A percentile compares a stretch with the other conserved stretches of the same genome.
phyloP scores from a whole-genome alignment of 1,140 invertebrate genomes.

The Rhyzopertha dominica region DNA sequence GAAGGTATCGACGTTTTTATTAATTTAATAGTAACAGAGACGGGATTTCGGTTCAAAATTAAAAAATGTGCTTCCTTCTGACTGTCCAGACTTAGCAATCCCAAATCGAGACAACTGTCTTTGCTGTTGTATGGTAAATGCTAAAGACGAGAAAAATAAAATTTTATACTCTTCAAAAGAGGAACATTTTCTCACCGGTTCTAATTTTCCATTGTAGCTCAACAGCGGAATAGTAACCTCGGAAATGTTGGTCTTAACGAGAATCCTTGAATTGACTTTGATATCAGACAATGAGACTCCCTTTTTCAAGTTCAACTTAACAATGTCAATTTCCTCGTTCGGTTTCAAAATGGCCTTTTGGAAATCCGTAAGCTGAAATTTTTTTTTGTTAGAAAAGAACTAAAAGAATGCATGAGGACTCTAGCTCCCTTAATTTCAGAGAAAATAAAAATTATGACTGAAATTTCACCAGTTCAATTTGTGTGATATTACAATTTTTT shows the following conservation, averaged over 20 bases:
- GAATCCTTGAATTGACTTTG: slow-evolving; percentile 60
- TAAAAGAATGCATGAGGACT: too few relatives aligned
- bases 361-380: slow-evolving; percentile 61
- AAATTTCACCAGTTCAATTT: too few relatives aligned
- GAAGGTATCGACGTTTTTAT: slow-evolving; percentile 65
- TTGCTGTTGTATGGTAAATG: slow-evolving; percentile 49
- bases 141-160: slow-evolving; percentile 32
- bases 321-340: slow-evolving; percentile 55
- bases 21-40: slow-evolving; percentile 61
- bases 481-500: too few relatives aligned
- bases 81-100: slow-evolving; percentile 65
- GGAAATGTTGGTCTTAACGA: slow-evolving; percentile 70
- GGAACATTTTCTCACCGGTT: slow-evolving; percentile 44
- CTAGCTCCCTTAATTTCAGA: too few relatives aligned
- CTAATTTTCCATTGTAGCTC: slow-evolving; percentile 70
- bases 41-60: slow-evolving; percentile 72
- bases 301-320: slow-evolving; percentile 55
- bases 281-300: slow-evolving; percentile 52
- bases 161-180: slow-evolving; percentile 10
- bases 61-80: slow-evolving; percentile 65
- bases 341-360: slow-evolving; percentile 58
- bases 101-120: slow-evolving; percentile 65
- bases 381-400: too few relatives aligned
- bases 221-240: slow-evolving; percentile 62
- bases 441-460: too few relatives aligned